Conservation (phyloP, 2,888 invertebrate genomes). For the Lamproptera curius region DNA sequence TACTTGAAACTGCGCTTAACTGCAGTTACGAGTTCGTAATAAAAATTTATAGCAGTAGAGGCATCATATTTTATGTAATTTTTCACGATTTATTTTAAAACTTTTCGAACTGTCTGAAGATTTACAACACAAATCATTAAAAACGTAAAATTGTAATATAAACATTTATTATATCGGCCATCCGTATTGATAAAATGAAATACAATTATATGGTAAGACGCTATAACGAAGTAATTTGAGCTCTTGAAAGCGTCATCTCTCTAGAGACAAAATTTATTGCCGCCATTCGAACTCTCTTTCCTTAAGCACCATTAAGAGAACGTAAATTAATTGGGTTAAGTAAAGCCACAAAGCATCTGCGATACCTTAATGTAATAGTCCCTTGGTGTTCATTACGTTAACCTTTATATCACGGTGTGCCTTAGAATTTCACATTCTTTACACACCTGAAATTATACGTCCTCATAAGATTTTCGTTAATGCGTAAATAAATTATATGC, state of each 20-base stretch:
- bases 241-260: conserved; percentile 16
- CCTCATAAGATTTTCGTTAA: no score
- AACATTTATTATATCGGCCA: background rate
- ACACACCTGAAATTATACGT: no score
- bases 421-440: no score
- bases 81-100: background rate
- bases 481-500: no score
- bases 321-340: conserved; percentile 20
- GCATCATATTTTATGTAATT: no score
- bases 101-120: background rate
- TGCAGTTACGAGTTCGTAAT: conserved; percentile 4
- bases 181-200: background rate
- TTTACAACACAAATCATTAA: background rate
- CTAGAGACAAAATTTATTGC: conserved; percentile 16
- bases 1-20: conserved; percentile 1
- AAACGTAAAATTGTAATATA: background rate
- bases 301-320: conserved; percentile 18
- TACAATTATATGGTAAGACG: conserved; percentile 2
- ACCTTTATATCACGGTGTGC: background rate
- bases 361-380: conserved; percentile 14
- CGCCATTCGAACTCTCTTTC: conserved; percentile 18
- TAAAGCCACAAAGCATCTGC: conserved; percentile 16
- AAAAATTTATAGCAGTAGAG: conserved; percentile 3
- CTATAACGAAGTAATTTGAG: conserved; percentile 15
- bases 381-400: conserved; percentile 2